Percentiles rank a stretch among this genome's conserved stretches.
Evolutionary conservation across 2,113 vertebrate genomes (phyloP).

Genomic region (Bagarius yarrelli): DNA sequence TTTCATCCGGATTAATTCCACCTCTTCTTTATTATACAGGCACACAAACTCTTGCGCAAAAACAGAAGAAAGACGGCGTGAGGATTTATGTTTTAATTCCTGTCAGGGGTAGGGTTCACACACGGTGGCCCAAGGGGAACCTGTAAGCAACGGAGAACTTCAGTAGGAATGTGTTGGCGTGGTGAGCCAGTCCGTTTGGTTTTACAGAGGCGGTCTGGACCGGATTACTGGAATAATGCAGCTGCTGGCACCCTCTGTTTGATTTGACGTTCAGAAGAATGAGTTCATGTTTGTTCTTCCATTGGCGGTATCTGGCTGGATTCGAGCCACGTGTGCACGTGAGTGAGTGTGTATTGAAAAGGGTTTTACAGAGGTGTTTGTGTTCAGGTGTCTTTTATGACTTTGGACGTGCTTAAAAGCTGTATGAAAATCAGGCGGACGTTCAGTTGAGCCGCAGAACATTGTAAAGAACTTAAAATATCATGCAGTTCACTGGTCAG

Average conservation of each 20-base stretch:
- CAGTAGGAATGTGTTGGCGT: neutral
- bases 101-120: conserved; percentile 16
- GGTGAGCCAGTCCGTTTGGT: conserved; percentile 8
- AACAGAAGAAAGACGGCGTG: conserved; percentile 23
- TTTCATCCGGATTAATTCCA: conserved; percentile 23
- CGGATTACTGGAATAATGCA: conserved; percentile 28
- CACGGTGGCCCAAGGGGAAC: neutral
- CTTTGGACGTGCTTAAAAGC: neutral
- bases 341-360: neutral
- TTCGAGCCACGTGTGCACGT: conserved; percentile 1
- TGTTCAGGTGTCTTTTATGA: neutral
- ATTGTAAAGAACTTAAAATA: neutral
- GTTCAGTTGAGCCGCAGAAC: conserved; percentile 4
- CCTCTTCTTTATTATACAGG: conserved; percentile 14
- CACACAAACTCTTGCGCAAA: conserved; percentile 3
- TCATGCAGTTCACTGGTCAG: neutral
- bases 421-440: neutral
- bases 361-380: neutral
- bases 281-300: conserved; percentile 31
- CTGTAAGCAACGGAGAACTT: conserved; percentile 8
- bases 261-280: conserved; percentile 19
- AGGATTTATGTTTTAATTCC: conserved; percentile 29
- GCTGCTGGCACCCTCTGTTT: conserved; percentile 5
- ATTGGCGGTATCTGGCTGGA: conserved; percentile 26
- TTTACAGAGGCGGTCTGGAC: conserved; percentile 24